Base-by-base conservation (phyloP, 2,888 invertebrate species). In the Diplazon laetatorius region DNA sequence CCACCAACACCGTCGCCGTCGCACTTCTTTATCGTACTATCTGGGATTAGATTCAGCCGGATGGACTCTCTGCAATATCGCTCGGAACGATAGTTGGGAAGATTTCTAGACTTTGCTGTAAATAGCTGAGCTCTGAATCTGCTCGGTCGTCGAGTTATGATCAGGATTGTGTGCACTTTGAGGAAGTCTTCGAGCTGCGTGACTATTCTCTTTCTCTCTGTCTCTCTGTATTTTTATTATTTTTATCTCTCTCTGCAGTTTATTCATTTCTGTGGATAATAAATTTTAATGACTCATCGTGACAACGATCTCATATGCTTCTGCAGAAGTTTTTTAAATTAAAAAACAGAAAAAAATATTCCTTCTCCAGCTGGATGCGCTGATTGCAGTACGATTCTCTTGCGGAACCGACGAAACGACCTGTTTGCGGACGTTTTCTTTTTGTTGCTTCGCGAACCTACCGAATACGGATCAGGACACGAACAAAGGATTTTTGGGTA, bases 401-500 rank as follows among this genome's bases (percentile, higher is more conserved):
- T 9, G 20, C 52, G 39, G 12, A 42, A 1, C n/a, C 25, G 18
- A 44, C 8, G 16, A 16, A 55, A 20, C 52, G 52, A 39, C n/a
- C 55, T 70, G 25, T 30, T n/a, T 42, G 30, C 9, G 6, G 66
- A 20, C 35, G 72, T 72, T 48, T 37, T 70, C 39, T 30, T 60
- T 18, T 55, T 20, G 59, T 66, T 46, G 18, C 16, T 42, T 8
- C 1, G 30, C 62, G 57, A 65, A n/a, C 42, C 59, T 76, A 6
- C 65, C 62, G 46, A 63, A 65, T 69, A 55, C 55, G 76, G 82
- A 82, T 83, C 82, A 80, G 81, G 74, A 81, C 66, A 44, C 14
- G 82, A 79, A 82, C 83, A 83, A 80, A 84, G 82, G 82, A 82
- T 81, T 84, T 84, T 83, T 80, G 82, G 82, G 83, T 85, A 85